Evolutionary conservation across 2,888 invertebrate genomes (phyloP).

Genomic region (Drosophila algonquin): DNA sequence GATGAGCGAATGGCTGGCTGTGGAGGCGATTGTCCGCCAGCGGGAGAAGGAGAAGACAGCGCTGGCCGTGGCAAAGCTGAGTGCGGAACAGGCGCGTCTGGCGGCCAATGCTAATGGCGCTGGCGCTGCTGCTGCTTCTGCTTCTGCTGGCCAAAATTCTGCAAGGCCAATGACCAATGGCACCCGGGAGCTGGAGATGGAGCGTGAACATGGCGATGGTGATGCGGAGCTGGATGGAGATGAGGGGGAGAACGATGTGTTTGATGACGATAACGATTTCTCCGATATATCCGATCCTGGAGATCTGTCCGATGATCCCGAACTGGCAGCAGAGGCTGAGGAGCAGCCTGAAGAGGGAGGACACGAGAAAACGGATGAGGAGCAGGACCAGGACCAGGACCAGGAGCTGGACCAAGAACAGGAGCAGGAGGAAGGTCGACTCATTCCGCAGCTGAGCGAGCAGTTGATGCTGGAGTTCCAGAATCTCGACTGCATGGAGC

Average conservation of each 20-base stretch:
- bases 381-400: slow-evolving; percentile 1
- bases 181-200: slow-evolving; percentile 7
- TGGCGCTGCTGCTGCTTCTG: slow-evolving; percentile 53
- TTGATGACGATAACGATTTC: slow-evolving; percentile 82
- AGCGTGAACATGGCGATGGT: slow-evolving; percentile 59
- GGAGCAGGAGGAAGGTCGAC: slow-evolving; percentile 39
- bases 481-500: slow-evolving; percentile 73
- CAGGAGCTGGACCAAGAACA: neutral
- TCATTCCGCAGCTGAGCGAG: slow-evolving; percentile 55
- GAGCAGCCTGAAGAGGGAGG: slow-evolving; percentile 37
- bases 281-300: slow-evolving; percentile 40
- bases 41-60: slow-evolving; percentile 92
- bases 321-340: slow-evolving; percentile 83
- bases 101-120: slow-evolving; percentile 84
- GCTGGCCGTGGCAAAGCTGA: slow-evolving; percentile 89
- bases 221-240: slow-evolving; percentile 77
- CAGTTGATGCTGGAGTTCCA: slow-evolving; percentile 72
- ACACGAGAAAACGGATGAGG: slow-evolving; percentile 48
- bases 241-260: slow-evolving; percentile 85
- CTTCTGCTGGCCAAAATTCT: neutral
- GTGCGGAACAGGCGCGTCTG: slow-evolving; percentile 83
- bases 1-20: slow-evolving; percentile 97
- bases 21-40: slow-evolving; percentile 95
- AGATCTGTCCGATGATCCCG: slow-evolving; percentile 85
- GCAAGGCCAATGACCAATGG: slow-evolving; percentile 38